Percentiles rank a stretch among this genome's conserved stretches.
These are phyloP conservation scores for Drosophila guanche DNA, from an alignment of 1,140 invertebrate genomes.

Conservation along the genomic window DNA sequence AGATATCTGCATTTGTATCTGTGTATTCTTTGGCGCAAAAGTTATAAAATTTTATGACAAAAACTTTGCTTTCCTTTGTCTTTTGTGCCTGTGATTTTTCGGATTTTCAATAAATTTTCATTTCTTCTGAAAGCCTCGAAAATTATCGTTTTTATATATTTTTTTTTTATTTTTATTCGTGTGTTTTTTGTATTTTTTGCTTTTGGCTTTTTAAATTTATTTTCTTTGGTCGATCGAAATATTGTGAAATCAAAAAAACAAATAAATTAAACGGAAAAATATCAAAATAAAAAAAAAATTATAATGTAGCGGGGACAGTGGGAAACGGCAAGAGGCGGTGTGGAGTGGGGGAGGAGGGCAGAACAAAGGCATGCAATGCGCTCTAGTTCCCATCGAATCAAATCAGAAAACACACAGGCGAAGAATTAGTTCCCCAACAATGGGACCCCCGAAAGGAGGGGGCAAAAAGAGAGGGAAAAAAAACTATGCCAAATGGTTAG, in stretches of 20 bases:
- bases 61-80: slow-evolving; percentile 72
- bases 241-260: slow-evolving; percentile 80
- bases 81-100: slow-evolving; percentile 13
- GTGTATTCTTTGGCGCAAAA: slow-evolving; percentile 7
- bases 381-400: slow-evolving; percentile 73
- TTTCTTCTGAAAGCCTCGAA: slow-evolving; percentile 17
- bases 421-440: slow-evolving; percentile 37
- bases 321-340: slow-evolving; percentile 12
- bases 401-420: slow-evolving; percentile 16
- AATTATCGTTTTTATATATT: slow-evolving; percentile 19
- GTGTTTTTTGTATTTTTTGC: neutral
- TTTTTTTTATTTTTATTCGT: neutral
- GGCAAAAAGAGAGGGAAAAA: slow-evolving; percentile 8
- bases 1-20: slow-evolving; percentile 14
- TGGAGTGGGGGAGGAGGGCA: neutral
- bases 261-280: slow-evolving; percentile 77
- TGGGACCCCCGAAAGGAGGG: slow-evolving; percentile 9
- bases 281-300: slow-evolving; percentile 15
- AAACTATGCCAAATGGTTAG: slow-evolving; percentile 63
- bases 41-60: slow-evolving; percentile 69
- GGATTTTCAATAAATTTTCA: slow-evolving; percentile 67
- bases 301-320: slow-evolving; percentile 23
- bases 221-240: slow-evolving; percentile 75
- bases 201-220: slow-evolving; percentile 60
- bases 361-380: slow-evolving; percentile 66